These are phyloP conservation scores for Agapostemon virescens DNA, from an alignment of 2,888 invertebrate species.

Conservation along the genomic window DNA sequence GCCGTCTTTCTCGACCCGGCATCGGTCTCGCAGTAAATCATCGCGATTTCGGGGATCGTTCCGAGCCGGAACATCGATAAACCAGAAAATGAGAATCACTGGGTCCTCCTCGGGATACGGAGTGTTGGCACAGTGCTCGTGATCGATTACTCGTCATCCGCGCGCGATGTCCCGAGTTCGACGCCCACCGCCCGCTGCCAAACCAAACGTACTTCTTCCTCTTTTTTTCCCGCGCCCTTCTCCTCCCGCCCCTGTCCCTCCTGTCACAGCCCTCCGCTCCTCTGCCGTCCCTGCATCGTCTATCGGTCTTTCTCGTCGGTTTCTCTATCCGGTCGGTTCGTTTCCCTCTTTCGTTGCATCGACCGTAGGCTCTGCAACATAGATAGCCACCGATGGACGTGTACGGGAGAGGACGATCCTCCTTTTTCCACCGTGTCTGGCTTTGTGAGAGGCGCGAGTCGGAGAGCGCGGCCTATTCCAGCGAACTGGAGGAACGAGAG, in stretches of 20 bases:
- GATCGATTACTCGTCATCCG: conserved; percentile 80
- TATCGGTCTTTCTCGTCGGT: conserved; percentile 21
- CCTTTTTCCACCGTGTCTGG: conserved; percentile 30
- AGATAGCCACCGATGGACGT: conserved; percentile 48
- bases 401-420: conserved; percentile 38
- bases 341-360: conserved; percentile 58
- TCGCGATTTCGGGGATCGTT: conserved; percentile 7
- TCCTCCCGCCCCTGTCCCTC: neutral
- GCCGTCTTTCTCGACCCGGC: neutral
- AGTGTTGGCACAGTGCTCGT: conserved; percentile 78
- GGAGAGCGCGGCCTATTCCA: conserved; percentile 26
- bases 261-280: conserved; percentile 1
- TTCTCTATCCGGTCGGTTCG: conserved; percentile 6
- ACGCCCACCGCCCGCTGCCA: conserved; percentile 72
- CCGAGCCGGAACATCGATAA: conserved; percentile 11
- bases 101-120: conserved; percentile 61
- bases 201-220: conserved; percentile 73
- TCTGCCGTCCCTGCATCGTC: neutral
- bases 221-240: conserved; percentile 55
- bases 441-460: conserved; percentile 36
- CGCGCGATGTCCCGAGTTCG: conserved; percentile 75
- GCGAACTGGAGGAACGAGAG: neutral
- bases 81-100: conserved; percentile 65
- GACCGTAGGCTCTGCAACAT: conserved; percentile 58
- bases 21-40: neutral